These are phyloP conservation scores for Lycodopsis pacificus DNA, from an alignment of 2,797 vertebrate species.

Conservation along the genomic window DNA sequence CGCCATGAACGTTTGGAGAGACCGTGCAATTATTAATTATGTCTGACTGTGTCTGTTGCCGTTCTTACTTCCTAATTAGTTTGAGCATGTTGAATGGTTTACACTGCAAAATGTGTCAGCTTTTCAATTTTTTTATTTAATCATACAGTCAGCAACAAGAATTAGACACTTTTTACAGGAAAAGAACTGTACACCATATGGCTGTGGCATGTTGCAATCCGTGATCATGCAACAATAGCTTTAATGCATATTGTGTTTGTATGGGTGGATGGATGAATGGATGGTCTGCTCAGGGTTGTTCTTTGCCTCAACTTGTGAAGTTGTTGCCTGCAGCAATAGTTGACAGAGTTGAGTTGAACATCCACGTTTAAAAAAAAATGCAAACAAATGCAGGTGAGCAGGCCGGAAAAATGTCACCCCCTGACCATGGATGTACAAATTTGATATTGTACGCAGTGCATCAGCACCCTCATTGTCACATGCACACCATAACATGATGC, in stretches of 20 bases:
- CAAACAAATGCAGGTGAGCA: neutral
- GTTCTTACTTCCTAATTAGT: neutral
- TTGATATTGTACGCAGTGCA: neutral
- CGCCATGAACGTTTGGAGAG: too few species aligned
- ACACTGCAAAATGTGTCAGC: neutral
- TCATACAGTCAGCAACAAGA: neutral
- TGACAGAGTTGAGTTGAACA: neutral
- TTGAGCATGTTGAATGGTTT: neutral
- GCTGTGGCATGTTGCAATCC: conserved; percentile 33
- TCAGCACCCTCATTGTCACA: conserved; percentile 18
- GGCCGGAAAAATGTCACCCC: neutral
- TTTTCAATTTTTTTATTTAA: neutral
- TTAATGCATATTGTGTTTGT: conserved; percentile 12
- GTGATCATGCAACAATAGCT: conserved; percentile 50
- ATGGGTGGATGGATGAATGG: conserved; percentile 16
- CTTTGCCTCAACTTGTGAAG: conserved; percentile 30
- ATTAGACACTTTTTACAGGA: conserved; percentile 1
- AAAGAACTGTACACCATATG: conserved; percentile 28
- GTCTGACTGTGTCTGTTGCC: neutral
- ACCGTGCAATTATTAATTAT: neutral
- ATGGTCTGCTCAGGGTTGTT: conserved; percentile 34
- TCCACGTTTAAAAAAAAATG: neutral
- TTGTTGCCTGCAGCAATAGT: conserved; percentile 14
- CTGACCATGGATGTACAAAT: neutral
- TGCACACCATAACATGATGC: conserved; percentile 18